Conservation (phyloP, 2,888 invertebrate species). For the Sinotaia quadrata region DNA sequence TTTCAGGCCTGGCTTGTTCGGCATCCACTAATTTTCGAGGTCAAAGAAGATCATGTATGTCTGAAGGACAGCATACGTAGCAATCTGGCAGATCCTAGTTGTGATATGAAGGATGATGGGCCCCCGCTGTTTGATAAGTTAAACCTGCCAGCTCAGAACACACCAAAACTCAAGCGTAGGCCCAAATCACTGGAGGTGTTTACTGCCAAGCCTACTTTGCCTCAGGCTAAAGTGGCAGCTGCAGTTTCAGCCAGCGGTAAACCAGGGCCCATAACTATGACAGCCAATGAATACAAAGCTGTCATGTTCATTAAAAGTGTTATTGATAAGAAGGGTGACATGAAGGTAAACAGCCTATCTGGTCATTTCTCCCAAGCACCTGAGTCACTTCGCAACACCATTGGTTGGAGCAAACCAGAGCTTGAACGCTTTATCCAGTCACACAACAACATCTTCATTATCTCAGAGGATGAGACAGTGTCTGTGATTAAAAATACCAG, state of each 20-base stretch:
- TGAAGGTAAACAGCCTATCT: constrained; percentile 64
- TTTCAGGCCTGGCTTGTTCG: constrained; percentile 69
- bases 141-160: constrained; percentile 38
- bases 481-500: constrained; percentile 68
- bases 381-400: constrained; percentile 68
- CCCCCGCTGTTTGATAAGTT: constrained; percentile 14
- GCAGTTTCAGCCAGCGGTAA: constrained; percentile 44
- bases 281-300: constrained; percentile 72
- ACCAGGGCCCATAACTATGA: constrained; percentile 70
- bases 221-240: constrained; percentile 43
- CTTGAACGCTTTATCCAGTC: constrained; percentile 68
- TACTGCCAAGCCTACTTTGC: constrained; percentile 45
- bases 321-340: constrained; percentile 68
- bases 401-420: constrained; percentile 70
- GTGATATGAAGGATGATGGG: constrained; percentile 54
- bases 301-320: constrained; percentile 72
- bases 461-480: constrained; percentile 67
- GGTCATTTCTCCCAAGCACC: constrained; percentile 68
- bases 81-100: constrained; percentile 60
- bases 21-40: constrained; percentile 72
- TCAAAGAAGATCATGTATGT: constrained; percentile 70
- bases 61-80: constrained; percentile 65
- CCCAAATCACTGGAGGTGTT: constrained; percentile 60
- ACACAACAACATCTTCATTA: constrained; percentile 68
- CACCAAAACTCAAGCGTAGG: constrained; percentile 58